A percentile compares a stretch with the other conserved stretches of the same genome.
phyloP scores from a whole-genome alignment of 2,797 vertebrate genomes.

The Amblyopsis hoosieri region DNA sequence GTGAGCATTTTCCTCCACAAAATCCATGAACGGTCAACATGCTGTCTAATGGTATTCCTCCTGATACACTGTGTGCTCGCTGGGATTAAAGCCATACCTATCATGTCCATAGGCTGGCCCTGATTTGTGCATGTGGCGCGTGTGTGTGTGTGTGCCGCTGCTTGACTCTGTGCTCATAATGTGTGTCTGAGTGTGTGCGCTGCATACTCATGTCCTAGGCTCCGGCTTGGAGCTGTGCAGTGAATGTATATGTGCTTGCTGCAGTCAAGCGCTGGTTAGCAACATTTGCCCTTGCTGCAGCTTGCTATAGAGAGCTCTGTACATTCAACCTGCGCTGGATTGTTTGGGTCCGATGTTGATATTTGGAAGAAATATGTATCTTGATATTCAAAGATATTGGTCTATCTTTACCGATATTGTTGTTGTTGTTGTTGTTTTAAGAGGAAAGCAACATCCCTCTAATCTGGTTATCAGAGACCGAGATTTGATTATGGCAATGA shows the following conservation, averaged over 20 bases:
- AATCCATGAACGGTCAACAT: too few species aligned
- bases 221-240: conserved; percentile 70
- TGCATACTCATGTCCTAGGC: conserved; percentile 73
- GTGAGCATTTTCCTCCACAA: too few species aligned
- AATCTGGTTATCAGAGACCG: too few species aligned
- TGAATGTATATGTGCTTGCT: conserved; percentile 82
- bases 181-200: conserved; percentile 68
- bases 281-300: conserved; percentile 78
- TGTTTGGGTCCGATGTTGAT: too few species aligned
- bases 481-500: too few species aligned
- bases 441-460: too few species aligned
- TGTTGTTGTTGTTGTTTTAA: too few species aligned
- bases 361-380: too few species aligned
- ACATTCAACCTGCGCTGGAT: conserved; percentile 11
- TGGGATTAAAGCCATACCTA: not conserved
- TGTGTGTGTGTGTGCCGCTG: conserved; percentile 8
- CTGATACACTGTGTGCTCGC: not conserved
- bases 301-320: conserved; percentile 45
- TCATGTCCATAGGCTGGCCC: conserved; percentile 39
- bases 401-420: too few species aligned
- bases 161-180: conserved; percentile 54
- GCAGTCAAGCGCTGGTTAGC: conserved; percentile 77
- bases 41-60: too few species aligned
- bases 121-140: conserved; percentile 29
- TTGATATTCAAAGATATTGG: too few species aligned